Evolutionary conservation across 1,140 invertebrate species (phyloP).

Genomic region (Bombus balteatus): DNA sequence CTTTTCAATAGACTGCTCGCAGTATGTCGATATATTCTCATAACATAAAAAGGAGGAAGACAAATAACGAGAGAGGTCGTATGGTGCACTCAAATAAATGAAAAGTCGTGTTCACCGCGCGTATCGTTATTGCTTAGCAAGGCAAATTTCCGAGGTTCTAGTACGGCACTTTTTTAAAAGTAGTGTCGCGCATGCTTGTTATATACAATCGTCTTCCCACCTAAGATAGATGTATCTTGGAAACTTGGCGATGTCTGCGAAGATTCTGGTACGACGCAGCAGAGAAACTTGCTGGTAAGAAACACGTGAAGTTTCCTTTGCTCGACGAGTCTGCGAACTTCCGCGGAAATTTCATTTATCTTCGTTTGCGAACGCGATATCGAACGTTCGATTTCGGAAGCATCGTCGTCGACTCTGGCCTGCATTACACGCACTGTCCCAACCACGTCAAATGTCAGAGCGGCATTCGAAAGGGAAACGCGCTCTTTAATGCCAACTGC

Average conservation of each 20-base stretch:
- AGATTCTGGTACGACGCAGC: neutral
- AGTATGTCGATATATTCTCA: too few species aligned
- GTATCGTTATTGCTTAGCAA: neutral
- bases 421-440: constrained; percentile 23
- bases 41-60: neutral
- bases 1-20: too few species aligned
- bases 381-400: neutral
- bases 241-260: constrained; percentile 5
- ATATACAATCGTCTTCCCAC: neutral
- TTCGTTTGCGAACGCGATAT: neutral
- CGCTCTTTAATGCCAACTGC: constrained; percentile 46
- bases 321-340: neutral
- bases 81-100: constrained; percentile 1
- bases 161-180: neutral
- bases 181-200: constrained; percentile 1
- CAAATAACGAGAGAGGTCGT: neutral
- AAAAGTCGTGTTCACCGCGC: neutral
- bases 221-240: constrained; percentile 25
- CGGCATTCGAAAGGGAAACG: constrained; percentile 71
- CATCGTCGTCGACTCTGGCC: neutral
- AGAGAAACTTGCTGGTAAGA: constrained; percentile 9
- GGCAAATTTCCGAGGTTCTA: neutral
- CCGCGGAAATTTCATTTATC: constrained; percentile 39
- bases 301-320: neutral
- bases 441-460: constrained; percentile 70